phyloP scores from a whole-genome alignment of 2,113 vertebrate genomes.

The Dunckerocampus dactyliophorus region DNA sequence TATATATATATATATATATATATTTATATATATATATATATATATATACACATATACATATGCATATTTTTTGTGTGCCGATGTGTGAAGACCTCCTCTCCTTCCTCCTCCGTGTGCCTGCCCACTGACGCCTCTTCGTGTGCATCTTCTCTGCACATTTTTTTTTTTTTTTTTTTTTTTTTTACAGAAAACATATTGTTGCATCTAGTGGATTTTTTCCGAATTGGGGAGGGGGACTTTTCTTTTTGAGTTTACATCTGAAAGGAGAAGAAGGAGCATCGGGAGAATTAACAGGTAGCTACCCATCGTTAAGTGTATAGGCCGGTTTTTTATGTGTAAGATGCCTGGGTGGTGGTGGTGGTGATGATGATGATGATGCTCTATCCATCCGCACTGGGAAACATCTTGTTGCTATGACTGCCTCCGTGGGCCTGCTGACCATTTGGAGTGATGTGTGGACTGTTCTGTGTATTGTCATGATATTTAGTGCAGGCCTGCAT shows the following conservation, averaged over 20 bases:
- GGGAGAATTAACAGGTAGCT: constrained; percentile 70
- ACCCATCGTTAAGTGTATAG: constrained; percentile 46
- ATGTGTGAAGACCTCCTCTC: constrained; percentile 48
- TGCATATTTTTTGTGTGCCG: constrained; percentile 38
- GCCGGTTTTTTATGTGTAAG: constrained; percentile 29
- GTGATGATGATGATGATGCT: not conserved
- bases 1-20: not conserved
- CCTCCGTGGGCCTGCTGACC: not conserved
- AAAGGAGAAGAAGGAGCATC: constrained; percentile 36
- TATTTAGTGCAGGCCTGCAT: constrained; percentile 17
- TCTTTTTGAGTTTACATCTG: constrained; percentile 2
- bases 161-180: constrained; percentile 30
- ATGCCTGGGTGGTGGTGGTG: constrained; percentile 48
- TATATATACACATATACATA: too few relatives aligned
- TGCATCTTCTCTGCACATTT: constrained; percentile 27
- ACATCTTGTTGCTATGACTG: constrained; percentile 7
- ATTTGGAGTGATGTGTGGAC: constrained; percentile 1
- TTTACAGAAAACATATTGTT: constrained; percentile 22
- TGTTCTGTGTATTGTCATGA: not conserved
- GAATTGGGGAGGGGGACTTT: constrained; percentile 18
- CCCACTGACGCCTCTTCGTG: constrained; percentile 56
- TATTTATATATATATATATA: not conserved
- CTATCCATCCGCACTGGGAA: constrained; percentile 30
- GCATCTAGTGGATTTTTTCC: constrained; percentile 13
- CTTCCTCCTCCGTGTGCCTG: constrained; percentile 47